Conservation (phyloP, 2,888 invertebrate genomes). For the Spialia ferax region DNA sequence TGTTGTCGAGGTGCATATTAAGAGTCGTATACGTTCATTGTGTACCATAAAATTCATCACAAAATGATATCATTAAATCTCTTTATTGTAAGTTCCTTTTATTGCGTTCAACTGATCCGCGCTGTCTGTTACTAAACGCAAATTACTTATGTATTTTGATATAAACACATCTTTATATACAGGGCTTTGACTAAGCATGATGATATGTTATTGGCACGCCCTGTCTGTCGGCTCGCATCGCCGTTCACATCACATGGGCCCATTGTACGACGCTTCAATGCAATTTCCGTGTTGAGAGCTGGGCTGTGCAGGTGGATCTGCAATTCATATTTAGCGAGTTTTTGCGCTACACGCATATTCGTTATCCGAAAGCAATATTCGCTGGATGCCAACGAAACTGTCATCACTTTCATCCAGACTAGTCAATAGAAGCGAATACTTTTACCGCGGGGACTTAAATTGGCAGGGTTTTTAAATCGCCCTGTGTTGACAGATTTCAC, state of each 20-base stretch:
- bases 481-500: too few relatives aligned
- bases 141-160: conserved; percentile 5
- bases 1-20: conserved; percentile 27
- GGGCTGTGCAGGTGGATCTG: conserved; percentile 45
- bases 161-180: conserved; percentile 12
- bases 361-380: conserved; percentile 2
- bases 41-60: conserved; percentile 16
- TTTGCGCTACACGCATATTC: conserved; percentile 16
- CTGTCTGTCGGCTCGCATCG: conserved; percentile 47
- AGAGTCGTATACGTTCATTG: conserved; percentile 16
- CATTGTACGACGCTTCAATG: conserved; percentile 52
- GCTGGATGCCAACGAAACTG: not conserved
- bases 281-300: conserved; percentile 49
- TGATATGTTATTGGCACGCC: conserved; percentile 38
- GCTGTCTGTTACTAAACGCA: not conserved
- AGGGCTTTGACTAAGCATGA: conserved; percentile 11
- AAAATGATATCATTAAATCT: conserved; percentile 3
- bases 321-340: conserved; percentile 35
- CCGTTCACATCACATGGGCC: conserved; percentile 47
- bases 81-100: not conserved
- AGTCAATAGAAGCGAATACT: too few relatives aligned
- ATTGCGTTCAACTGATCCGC: not conserved
- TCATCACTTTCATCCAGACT: not conserved
- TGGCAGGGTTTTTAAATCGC: conserved; percentile 2
- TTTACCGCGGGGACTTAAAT: not conserved